Conservation (phyloP, 1,140 invertebrate species). For the Arctopsyche grandis region DNA sequence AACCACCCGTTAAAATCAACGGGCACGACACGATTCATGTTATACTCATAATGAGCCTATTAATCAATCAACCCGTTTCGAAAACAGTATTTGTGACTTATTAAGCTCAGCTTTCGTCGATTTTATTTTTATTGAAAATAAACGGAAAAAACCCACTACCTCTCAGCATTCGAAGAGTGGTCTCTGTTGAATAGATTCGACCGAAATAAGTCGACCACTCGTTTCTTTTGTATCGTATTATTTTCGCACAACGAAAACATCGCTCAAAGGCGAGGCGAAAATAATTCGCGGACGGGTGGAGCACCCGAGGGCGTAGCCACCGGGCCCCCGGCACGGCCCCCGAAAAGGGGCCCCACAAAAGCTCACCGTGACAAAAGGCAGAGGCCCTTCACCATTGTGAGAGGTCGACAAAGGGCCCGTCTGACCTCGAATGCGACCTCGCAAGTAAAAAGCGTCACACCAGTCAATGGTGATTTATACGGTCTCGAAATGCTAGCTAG, state of each 20-base stretch:
- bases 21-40: no score
- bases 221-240: background rate
- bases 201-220: background rate
- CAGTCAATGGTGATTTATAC: no score
- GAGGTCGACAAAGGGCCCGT: background rate
- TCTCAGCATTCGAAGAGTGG: background rate
- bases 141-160: no score
- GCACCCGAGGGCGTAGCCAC: background rate
- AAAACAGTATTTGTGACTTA: no score
- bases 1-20: no score
- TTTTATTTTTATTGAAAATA: no score
- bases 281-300: background rate
- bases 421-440: background rate
- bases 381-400: background rate
- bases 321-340: background rate
- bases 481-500: no score
- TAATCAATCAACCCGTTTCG: no score
- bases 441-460: background rate
- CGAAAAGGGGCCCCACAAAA: background rate
- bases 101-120: no score
- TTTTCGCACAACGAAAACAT: background rate
- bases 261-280: slow-evolving; percentile 5
- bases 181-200: no score
- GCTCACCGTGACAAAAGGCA: background rate
- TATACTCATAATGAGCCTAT: no score